Evolutionary conservation across 2,888 invertebrate genomes (phyloP).

Genomic region (Thymelicus lineola): DNA sequence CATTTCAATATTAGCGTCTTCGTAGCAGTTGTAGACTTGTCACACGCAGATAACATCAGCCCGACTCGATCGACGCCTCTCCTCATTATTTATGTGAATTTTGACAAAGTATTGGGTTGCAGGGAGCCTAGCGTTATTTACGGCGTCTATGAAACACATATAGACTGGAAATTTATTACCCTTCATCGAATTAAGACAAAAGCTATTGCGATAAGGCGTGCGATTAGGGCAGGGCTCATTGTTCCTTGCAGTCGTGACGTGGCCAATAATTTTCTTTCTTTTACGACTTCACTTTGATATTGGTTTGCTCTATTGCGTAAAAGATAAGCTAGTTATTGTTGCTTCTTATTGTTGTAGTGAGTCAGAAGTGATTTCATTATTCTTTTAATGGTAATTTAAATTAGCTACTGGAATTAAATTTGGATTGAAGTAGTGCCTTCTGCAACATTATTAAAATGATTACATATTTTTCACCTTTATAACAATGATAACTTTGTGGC

Average conservation of each 20-base stretch:
- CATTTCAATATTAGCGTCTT: conserved; percentile 54
- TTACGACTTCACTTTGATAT: conserved; percentile 70
- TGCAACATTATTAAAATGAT: too few relatives aligned
- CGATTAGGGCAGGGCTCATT: conserved; percentile 74
- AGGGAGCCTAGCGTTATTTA: conserved; percentile 79
- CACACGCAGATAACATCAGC: conserved; percentile 74
- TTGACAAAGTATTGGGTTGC: conserved; percentile 70
- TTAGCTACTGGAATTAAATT: too few relatives aligned
- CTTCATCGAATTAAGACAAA: conserved; percentile 80
- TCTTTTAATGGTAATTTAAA: too few relatives aligned
- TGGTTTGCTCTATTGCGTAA: conserved; percentile 45
- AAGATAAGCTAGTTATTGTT: conserved; percentile 37
- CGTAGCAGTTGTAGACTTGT: conserved; percentile 75
- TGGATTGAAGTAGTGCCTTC: too few relatives aligned
- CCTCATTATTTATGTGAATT: conserved; percentile 83
- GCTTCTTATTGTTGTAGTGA: conserved; percentile 32
- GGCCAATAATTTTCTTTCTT: conserved; percentile 71
- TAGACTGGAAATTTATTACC: conserved; percentile 58
- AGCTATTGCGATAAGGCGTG: conserved; percentile 71
- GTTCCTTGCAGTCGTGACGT: conserved; percentile 72
- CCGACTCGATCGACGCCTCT: conserved; percentile 53
- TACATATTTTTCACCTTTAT: too few relatives aligned
- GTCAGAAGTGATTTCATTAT: too few relatives aligned
- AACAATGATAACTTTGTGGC: too few relatives aligned
- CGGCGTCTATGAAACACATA: conserved; percentile 62